Evolutionary conservation across 2,888 invertebrate genomes (phyloP), one percentile per base, ranked within the genome.

Genomic region (Cepaea hortensis): DNA sequence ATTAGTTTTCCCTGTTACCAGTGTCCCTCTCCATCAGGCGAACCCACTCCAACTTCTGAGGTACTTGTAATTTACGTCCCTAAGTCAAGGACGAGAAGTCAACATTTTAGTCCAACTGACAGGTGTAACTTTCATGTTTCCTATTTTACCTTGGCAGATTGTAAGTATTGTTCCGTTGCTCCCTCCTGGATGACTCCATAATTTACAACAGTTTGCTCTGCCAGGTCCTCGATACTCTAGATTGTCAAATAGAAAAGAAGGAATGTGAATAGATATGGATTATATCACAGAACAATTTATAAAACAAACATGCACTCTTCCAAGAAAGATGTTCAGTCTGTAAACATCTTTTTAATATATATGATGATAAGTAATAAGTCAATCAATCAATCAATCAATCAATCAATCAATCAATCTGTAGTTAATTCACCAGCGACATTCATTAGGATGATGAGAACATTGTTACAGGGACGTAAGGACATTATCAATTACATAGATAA

Each of bases 221-320:
- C 90, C 9, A 93, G 87, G 79, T 93, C 92, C 9, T 88, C 84
- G 15, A 92, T 88, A 48, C 88, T 89, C 70, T 88, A 80, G n/a
- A 18, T 48, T 7, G 48, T 5, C 35, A 35, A 35, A 35, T 35
- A 83, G n/a, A 4, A 70, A 7, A 72, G n/a, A 75, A 72, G 18
- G 72, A n/a, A 72, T 15, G 61, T 11, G 80, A 61, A 23, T 76
- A 13, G 11, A 55, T 55, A 55, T 9, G 6, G 55, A 55, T 13
- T 65, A 18, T 9, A 65, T 18, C 65, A 65, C 65, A 65, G 65
- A 9, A 13, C 65, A 65, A 65, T 65, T 65, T 65, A 35, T 35
- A 1, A 35, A 35, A 35, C 35, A 13, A 65, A 65, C 65, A 9
- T 18, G 9, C 18, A 65, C 9, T 18, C 65, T 65, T 18, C 65